These are phyloP conservation scores for Speoplatyrhinus poulsoni DNA, from an alignment of 2,113 vertebrate genomes.

Conservation along the genomic window DNA sequence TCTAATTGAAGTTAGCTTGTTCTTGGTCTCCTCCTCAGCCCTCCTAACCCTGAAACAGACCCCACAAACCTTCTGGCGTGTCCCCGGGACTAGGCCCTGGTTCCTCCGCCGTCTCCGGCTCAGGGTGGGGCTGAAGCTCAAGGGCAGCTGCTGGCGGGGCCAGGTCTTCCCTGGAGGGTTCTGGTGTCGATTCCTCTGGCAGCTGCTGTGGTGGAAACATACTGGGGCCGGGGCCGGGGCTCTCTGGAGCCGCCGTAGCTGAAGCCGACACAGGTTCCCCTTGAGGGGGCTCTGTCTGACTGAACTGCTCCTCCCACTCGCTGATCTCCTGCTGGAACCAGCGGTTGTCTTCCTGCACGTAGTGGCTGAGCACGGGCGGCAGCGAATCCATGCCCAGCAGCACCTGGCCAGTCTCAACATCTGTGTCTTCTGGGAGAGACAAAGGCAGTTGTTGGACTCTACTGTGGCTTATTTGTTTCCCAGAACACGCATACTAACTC, in stretches of 20 bases:
- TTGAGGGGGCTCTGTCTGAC: slow-evolving; percentile 83
- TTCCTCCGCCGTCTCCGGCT: slow-evolving; percentile 10
- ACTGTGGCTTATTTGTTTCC: too few relatives aligned
- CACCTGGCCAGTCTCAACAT: slow-evolving; percentile 73
- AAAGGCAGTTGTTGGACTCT: too few relatives aligned
- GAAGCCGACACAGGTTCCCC: slow-evolving; percentile 68
- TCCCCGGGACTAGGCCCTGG: background rate
- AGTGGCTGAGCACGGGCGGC: slow-evolving; percentile 79
- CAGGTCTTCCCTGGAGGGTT: slow-evolving; percentile 26
- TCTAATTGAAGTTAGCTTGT: too few relatives aligned
- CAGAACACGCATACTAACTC: too few relatives aligned
- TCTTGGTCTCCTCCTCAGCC: slow-evolving; percentile 20
- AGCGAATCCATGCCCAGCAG: slow-evolving; percentile 82
- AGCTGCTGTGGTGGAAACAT: slow-evolving; percentile 3
- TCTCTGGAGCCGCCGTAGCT: slow-evolving; percentile 58
- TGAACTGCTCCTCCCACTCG: slow-evolving; percentile 91
- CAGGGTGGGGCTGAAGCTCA: slow-evolving; percentile 34
- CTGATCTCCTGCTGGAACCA: slow-evolving; percentile 89
- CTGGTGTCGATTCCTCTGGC: slow-evolving; percentile 33
- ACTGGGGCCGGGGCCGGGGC: slow-evolving; percentile 18
- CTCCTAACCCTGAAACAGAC: slow-evolving; percentile 34
- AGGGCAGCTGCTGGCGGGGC: slow-evolving; percentile 36
- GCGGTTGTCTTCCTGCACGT: slow-evolving; percentile 90
- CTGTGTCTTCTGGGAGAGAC: slow-evolving; percentile 54
- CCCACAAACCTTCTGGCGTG: slow-evolving; percentile 50